Conservation (phyloP, 92 coral and sea anemone species). For the Heliopora coerulea region DNA sequence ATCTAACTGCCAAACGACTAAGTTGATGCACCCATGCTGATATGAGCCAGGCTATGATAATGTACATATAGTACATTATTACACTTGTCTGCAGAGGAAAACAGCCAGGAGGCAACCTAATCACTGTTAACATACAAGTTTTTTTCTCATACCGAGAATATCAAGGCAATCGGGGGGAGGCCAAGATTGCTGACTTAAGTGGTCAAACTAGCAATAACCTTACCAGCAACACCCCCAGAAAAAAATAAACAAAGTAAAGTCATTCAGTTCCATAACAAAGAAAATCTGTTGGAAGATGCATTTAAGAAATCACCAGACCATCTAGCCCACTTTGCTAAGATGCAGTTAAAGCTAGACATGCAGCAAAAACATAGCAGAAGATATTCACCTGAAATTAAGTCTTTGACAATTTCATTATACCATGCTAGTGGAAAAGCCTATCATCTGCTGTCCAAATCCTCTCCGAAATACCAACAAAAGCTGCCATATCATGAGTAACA, state of each 20-base stretch:
- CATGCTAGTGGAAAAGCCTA: conserved; percentile 39
- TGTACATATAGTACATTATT: no score
- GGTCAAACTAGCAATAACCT: background rate
- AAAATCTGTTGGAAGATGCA: conserved; percentile 10
- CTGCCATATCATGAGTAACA: conserved; percentile 18
- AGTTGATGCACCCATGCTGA: no score
- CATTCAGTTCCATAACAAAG: background rate
- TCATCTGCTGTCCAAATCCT: conserved; percentile 24
- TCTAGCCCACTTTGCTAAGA: conserved; percentile 10
- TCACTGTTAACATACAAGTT: no score
- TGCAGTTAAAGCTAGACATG: conserved; percentile 26
- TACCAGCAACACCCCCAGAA: conserved; percentile 2
- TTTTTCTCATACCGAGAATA: no score
- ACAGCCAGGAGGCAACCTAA: no score
- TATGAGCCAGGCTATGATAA: no score
- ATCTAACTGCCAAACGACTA: no score
- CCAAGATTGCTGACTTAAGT: no score
- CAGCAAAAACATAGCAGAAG: conserved; percentile 27
- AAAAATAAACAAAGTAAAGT: background rate
- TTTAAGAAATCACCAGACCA: conserved; percentile 7
- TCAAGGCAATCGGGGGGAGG: no score
- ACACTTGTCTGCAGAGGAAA: no score
- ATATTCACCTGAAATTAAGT: conserved; percentile 25
- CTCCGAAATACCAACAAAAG: conserved; percentile 8
- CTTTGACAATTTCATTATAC: conserved; percentile 22